These are phyloP conservation scores for Sepiola atlantica DNA, from an alignment of 2,888 invertebrate species.

Conservation along the genomic window DNA sequence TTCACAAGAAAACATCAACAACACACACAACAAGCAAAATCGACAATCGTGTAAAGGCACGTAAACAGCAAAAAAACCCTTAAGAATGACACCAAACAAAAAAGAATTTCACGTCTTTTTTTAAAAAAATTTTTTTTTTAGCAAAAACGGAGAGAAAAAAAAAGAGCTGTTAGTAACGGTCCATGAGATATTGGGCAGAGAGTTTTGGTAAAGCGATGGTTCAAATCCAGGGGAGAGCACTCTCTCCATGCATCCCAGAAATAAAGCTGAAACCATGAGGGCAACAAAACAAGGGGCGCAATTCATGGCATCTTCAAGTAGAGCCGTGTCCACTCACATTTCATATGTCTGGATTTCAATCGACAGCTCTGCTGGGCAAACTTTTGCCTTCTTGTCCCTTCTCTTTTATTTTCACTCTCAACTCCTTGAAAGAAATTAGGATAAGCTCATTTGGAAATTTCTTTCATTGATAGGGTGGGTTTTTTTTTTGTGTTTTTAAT, in stretches of 20 bases:
- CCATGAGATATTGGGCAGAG: not conserved
- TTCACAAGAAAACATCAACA: not conserved
- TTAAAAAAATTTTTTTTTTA: not conserved
- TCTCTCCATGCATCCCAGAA: slow-evolving; percentile 4
- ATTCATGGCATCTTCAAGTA: not conserved
- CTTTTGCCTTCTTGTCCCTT: not conserved
- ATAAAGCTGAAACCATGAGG: not conserved
- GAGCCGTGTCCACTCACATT: not conserved
- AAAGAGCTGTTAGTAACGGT: not conserved
- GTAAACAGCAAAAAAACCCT: not conserved
- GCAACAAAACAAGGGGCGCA: not conserved
- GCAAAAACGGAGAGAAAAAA: not conserved
- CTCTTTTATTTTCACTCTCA: not conserved
- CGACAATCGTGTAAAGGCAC: not conserved
- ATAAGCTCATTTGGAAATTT: not conserved
- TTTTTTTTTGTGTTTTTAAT: not conserved
- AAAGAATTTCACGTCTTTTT: not conserved
- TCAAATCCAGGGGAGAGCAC: not conserved
- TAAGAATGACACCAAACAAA: not conserved
- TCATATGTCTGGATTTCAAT: not conserved
- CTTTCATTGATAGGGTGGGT: not conserved
- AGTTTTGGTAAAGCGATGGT: not conserved
- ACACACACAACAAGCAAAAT: not conserved
- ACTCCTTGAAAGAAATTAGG: not conserved
- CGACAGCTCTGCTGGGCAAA: slow-evolving; percentile 32